Evolutionary conservation across 1,140 invertebrate species (phyloP).

Genomic region (Nasonia giraulti): DNA sequence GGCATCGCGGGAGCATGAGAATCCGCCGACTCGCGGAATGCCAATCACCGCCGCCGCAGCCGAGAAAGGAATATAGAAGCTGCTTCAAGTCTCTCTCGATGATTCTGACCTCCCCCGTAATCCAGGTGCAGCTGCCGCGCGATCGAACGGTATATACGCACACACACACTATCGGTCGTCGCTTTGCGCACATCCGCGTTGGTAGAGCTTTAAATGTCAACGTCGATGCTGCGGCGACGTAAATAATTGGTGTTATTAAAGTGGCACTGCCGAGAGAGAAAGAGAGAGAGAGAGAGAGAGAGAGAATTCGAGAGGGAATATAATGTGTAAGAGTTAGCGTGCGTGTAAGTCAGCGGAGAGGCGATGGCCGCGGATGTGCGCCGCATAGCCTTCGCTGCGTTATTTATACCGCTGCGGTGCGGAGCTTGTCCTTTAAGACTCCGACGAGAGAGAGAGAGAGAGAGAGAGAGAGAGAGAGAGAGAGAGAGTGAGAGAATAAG

Average conservation of each 20-base stretch:
- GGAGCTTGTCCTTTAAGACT: background rate
- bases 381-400: conserved; percentile 54
- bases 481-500: too few relatives aligned
- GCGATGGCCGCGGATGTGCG: conserved; percentile 52
- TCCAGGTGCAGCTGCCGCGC: conserved; percentile 20
- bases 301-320: conserved; percentile 7
- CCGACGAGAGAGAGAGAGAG: background rate
- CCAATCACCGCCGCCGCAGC: too few relatives aligned
- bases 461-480: background rate
- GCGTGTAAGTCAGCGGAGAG: conserved; percentile 28
- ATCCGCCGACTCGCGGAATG: conserved; percentile 26
- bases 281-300: conserved; percentile 49
- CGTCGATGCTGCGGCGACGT: conserved; percentile 63
- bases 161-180: too few relatives aligned
- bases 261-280: conserved; percentile 53
- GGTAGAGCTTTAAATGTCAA: conserved; percentile 69
- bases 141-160: background rate
- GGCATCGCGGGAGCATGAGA: background rate
- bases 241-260: conserved; percentile 73
- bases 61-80: background rate
- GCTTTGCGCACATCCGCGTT: background rate
- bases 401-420: conserved; percentile 65
- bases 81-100: background rate
- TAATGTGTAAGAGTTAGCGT: too few relatives aligned
- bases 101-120: conserved; percentile 47